phyloP scores from a whole-genome alignment of 2,113 vertebrate genomes.

The Malurus elegans region DNA sequence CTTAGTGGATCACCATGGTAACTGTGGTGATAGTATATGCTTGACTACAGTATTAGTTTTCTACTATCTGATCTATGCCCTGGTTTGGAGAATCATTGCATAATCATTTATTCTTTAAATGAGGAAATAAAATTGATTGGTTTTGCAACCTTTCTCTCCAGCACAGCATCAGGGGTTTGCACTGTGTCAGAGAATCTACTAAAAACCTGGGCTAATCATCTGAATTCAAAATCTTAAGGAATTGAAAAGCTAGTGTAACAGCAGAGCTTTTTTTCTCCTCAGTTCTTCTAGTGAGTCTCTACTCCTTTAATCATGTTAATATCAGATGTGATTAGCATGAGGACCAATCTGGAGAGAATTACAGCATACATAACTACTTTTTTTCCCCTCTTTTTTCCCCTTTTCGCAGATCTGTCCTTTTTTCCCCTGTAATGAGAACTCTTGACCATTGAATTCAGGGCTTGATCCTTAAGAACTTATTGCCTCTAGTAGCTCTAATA shows the following conservation, averaged over 20 bases:
- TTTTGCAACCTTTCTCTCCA: slow-evolving; percentile 20
- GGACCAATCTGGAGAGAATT: not conserved
- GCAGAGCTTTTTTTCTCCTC: not conserved
- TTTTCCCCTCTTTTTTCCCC: rapidly evolving
- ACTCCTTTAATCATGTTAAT: not conserved
- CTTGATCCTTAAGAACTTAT: not conserved
- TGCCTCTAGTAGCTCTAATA: not conserved
- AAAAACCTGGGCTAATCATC: not conserved
- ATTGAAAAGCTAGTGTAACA: not conserved
- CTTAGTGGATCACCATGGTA: slow-evolving; percentile 60
- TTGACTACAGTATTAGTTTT: not conserved
- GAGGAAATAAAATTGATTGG: not conserved
- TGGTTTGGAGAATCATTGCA: slow-evolving; percentile 11
- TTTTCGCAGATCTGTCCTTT: not conserved
- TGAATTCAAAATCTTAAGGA: not conserved
- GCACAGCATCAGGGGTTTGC: not conserved
- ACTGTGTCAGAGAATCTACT: not conserved
- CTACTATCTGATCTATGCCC: slow-evolving; percentile 4
- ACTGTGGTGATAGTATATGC: not conserved
- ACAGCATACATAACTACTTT: not conserved
- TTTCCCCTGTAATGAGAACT: not conserved
- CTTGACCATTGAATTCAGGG: not conserved
- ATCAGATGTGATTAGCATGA: not conserved
- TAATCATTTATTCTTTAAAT: slow-evolving; percentile 29
- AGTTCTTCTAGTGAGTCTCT: not conserved